Evolutionary conservation across 2,888 invertebrate genomes (phyloP).

Genomic region (Pyrochroa serraticornis): DNA sequence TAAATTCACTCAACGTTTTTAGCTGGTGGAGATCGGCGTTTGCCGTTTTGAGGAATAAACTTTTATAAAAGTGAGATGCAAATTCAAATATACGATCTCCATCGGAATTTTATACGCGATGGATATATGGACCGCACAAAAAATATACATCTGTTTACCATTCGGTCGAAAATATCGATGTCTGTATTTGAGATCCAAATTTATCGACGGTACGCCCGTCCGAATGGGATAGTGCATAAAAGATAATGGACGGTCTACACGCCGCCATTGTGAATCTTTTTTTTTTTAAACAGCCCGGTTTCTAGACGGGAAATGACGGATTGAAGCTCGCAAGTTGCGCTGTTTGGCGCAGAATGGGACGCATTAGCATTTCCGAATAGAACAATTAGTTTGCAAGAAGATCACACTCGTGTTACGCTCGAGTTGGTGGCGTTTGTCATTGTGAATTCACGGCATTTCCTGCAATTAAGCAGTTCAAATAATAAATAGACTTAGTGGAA

Average conservation of each 20-base stretch:
- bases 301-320: background rate
- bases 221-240: background rate
- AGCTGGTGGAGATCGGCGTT: slow-evolving; percentile 32
- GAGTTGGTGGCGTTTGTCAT: background rate
- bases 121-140: slow-evolving; percentile 39
- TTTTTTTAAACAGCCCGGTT: background rate
- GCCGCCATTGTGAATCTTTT: slow-evolving; percentile 9
- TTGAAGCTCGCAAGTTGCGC: too few relatives aligned
- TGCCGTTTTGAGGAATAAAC: slow-evolving; percentile 39
- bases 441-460: slow-evolving; percentile 15
- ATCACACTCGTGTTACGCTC: slow-evolving; percentile 5
- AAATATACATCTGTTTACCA: slow-evolving; percentile 46
- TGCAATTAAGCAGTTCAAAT: slow-evolving; percentile 13
- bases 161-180: slow-evolving; percentile 45
- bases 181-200: slow-evolving; percentile 42
- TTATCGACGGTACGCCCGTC: slow-evolving; percentile 32
- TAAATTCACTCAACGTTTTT: slow-evolving; percentile 39
- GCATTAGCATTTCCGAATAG: slow-evolving; percentile 5
- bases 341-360: background rate
- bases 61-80: slow-evolving; percentile 42
- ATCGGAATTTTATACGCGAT: slow-evolving; percentile 41
- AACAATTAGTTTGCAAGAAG: slow-evolving; percentile 17
- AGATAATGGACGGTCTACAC: background rate
- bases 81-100: slow-evolving; percentile 41
- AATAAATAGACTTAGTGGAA: slow-evolving; percentile 10